phyloP scores from a whole-genome alignment of 2,113 vertebrate species.

The Ariopsis seemanni region DNA sequence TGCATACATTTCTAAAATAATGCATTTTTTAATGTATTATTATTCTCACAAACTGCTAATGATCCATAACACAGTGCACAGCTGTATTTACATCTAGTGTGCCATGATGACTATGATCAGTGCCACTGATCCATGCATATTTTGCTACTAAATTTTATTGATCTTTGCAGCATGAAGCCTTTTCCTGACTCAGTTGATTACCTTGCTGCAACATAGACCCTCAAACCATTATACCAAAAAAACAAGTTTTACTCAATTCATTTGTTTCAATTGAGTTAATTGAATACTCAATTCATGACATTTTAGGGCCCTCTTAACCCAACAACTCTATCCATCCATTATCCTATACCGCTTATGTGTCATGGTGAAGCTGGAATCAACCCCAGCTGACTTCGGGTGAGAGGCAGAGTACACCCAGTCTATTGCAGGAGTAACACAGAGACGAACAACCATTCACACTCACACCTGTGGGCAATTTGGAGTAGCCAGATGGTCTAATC shows the following conservation, averaged over 20 bases:
- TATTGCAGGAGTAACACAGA: too few species aligned
- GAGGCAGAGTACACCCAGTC: too few species aligned
- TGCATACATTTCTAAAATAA: not conserved
- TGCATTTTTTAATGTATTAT: not conserved
- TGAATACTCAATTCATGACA: too few species aligned
- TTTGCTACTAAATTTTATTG: constrained; percentile 63
- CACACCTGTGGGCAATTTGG: too few species aligned
- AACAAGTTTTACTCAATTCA: not conserved
- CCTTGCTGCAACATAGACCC: constrained; percentile 57
- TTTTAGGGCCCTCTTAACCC: not conserved
- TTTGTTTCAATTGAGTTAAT: not conserved
- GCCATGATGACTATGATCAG: constrained; percentile 10
- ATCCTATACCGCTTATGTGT: too few species aligned
- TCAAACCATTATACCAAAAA: not conserved
- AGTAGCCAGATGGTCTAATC: too few species aligned
- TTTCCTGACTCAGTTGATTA: constrained; percentile 70
- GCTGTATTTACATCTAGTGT: constrained; percentile 33
- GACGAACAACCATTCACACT: too few species aligned
- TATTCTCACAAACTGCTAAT: not conserved
- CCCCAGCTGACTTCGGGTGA: too few species aligned
- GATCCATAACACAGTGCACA: constrained; percentile 29
- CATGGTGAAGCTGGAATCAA: too few species aligned
- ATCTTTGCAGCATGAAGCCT: constrained; percentile 63
- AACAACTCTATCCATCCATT: not conserved
- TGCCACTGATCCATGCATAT: constrained; percentile 53